phyloP scores from a whole-genome alignment of 2,888 invertebrate genomes.

The Halocaridina rubra region DNA sequence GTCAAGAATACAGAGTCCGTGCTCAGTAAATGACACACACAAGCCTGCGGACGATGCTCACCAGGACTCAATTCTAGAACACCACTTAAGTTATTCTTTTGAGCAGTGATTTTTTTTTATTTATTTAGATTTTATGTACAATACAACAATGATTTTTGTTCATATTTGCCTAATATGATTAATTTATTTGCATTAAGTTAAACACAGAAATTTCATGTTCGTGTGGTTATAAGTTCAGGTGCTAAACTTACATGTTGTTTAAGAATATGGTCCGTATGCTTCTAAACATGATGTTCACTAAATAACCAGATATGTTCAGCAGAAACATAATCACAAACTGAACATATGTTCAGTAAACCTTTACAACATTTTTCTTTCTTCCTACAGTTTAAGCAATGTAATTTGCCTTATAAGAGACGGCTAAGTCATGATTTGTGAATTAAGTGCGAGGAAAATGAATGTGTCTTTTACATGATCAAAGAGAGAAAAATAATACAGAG shows the following conservation, averaged over 20 bases:
- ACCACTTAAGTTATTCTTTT: neutral
- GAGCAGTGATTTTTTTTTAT: neutral
- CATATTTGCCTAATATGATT: slow-evolving; percentile 19
- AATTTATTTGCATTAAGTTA: neutral
- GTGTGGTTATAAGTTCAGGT: neutral
- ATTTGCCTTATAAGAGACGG: no score
- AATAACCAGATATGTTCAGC: neutral
- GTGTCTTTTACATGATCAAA: no score
- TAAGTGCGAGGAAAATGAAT: no score
- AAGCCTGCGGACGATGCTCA: neutral
- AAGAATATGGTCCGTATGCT: slow-evolving; percentile 4
- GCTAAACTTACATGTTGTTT: slow-evolving; percentile 5
- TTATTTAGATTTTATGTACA: neutral
- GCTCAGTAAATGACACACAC: slow-evolving; percentile 16
- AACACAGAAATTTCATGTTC: neutral
- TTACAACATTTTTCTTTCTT: no score
- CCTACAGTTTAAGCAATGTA: no score
- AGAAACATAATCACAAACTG: no score
- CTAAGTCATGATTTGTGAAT: no score
- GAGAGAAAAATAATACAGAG: no score
- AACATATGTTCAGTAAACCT: no score
- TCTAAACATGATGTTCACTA: neutral
- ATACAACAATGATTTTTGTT: neutral
- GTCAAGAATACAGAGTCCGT: slow-evolving; percentile 13
- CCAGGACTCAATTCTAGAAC: neutral